Evolutionary conservation across 2,888 invertebrate species (phyloP).

Genomic region (Pinctada fucata): DNA sequence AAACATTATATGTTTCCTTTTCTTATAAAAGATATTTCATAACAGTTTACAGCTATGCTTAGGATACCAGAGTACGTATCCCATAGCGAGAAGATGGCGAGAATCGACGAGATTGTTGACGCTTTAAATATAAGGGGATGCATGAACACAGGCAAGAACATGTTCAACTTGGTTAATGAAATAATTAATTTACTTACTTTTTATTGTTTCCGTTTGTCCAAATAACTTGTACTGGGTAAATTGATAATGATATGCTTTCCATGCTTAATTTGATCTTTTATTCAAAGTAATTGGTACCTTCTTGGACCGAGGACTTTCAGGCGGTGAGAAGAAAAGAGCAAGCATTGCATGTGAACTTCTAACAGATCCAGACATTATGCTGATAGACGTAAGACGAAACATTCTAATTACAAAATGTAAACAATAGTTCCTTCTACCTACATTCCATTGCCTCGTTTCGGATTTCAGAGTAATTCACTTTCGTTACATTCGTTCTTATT

Average conservation of each 20-base stretch:
- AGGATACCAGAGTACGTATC: slow-evolving; percentile 84
- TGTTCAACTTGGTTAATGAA: no score
- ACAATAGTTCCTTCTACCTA: no score
- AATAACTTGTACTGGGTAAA: neutral
- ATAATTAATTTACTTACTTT: no score
- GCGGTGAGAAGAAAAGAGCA: slow-evolving; percentile 89
- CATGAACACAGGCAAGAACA: slow-evolving; percentile 84
- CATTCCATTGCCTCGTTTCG: no score
- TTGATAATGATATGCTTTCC: no score
- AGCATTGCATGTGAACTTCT: slow-evolving; percentile 90
- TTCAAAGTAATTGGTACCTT: slow-evolving; percentile 53
- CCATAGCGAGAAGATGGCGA: slow-evolving; percentile 84
- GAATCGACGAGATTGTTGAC: slow-evolving; percentile 88
- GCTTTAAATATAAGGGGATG: slow-evolving; percentile 86
- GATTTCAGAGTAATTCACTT: no score
- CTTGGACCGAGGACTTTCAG: slow-evolving; percentile 85
- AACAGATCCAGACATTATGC: slow-evolving; percentile 87
- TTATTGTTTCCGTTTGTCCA: neutral
- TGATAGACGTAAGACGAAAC: slow-evolving; percentile 81
- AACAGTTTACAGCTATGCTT: slow-evolving; percentile 81
- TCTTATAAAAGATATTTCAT: neutral
- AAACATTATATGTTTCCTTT: neutral
- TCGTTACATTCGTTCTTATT: no score
- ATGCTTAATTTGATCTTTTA: neutral
- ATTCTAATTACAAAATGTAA: no score